Evolutionary conservation across 2,888 invertebrate genomes (phyloP), one percentile per base, ranked within the genome.

Genomic region (Microchrysa polita): DNA sequence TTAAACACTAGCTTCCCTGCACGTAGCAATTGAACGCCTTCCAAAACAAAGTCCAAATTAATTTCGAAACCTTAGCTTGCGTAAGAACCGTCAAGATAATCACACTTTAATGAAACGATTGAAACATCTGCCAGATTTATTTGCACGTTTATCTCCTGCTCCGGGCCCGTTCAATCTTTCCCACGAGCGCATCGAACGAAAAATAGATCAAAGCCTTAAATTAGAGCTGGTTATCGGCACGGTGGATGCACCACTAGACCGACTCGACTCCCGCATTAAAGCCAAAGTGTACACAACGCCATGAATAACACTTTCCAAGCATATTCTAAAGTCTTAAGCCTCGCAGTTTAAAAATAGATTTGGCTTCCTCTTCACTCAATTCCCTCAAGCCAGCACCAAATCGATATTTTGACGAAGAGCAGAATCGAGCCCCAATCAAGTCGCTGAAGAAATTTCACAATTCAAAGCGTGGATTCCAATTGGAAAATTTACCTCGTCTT

Each of bases 131-230:
- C 40, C n/a, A 61, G n/a, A 40, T n/a, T 61, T 61, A 61, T 40
- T 61, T 12, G 61, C 61, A 61, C 61, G 40, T 40, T 61, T 16
- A 12, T 10, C 27, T 9, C 40, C 40, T 10, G 23, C 9, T 23
- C 59, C 59, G 59, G 23, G 27, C 18, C 61, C 61, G n/a, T n/a
- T 16, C 5, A 61, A 34, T 18, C 7, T 34, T 34, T 65, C 65
- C n/a, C 44, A 65, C 44, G 42, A 48, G 23, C 44, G 34, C 27
- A 5, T 12, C 65, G 48, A n/a, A 40, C 22, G 27, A 16, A 65
- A 65, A 65, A 42, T 65, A 65, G 65, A 65, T 44, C 65, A 65
- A 65, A 65, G 42, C 65, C 65, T 65, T 65, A 65, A 65, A 44
- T 65, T 65, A 65, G 65, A 65, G 65, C 65, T 65, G 16, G 18